Evolutionary conservation across 37 sponge, comb jelly and placozoan species (phyloP).

Genomic region (Oopsacas minuta): DNA sequence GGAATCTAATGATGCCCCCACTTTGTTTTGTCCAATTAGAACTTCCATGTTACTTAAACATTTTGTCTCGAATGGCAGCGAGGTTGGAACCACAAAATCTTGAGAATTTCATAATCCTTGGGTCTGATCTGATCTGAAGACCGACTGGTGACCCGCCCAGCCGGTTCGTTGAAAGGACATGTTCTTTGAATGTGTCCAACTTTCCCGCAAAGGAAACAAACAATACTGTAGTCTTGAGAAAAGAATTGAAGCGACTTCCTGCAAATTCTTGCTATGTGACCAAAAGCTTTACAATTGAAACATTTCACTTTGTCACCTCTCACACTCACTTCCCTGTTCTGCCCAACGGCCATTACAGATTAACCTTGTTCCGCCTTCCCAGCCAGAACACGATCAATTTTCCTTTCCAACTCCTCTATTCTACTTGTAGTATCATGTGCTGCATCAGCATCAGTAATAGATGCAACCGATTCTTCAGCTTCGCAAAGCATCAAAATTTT

Average conservation of each 20-base stretch:
- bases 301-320: background rate
- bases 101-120: background rate
- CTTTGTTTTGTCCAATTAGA: background rate
- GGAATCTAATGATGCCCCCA: conserved; percentile 9
- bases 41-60: background rate
- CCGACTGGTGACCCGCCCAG: conserved; percentile 4
- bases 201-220: background rate
- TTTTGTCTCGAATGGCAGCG: background rate
- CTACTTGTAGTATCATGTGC: background rate
- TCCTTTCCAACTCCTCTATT: background rate
- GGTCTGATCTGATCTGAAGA: background rate
- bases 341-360: background rate
- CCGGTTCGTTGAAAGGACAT: conserved; percentile 8
- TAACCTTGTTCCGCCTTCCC: background rate
- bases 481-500: background rate
- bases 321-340: background rate
- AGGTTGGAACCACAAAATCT: background rate
- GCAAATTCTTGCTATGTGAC: background rate
- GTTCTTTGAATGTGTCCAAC: background rate
- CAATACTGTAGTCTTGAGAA: background rate
- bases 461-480: conserved; percentile 2
- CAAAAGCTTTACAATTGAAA: conserved; percentile 7
- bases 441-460: background rate
- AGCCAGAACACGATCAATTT: conserved; percentile 4
- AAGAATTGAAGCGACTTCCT: background rate